Conservation (phyloP, 2,797 vertebrate species). For the Squalus acanthias region DNA sequence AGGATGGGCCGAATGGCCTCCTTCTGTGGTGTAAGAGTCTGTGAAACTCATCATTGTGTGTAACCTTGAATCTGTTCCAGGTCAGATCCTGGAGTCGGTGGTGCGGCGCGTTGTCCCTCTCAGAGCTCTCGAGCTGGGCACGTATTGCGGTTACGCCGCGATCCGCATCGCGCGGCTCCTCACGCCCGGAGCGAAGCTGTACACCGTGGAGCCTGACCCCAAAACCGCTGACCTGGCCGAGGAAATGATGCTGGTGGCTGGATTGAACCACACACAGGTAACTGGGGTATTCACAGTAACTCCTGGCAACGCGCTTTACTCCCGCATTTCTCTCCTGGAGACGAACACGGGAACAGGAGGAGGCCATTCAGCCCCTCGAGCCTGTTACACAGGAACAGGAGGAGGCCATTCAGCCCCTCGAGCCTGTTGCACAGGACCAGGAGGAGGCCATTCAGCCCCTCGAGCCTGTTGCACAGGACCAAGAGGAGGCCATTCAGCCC, state of each 20-base stretch:
- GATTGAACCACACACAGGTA: conserved; percentile 61
- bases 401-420: neutral
- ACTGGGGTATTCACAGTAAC: neutral
- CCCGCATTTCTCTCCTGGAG: neutral
- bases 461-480: neutral
- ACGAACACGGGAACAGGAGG: neutral
- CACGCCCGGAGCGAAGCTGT: conserved; percentile 51
- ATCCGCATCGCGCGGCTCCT: conserved; percentile 56
- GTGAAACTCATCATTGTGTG: neutral
- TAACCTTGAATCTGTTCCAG: conserved; percentile 41
- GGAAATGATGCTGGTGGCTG: conserved; percentile 60
- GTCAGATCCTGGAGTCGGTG: conserved; percentile 49
- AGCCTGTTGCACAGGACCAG: neutral
- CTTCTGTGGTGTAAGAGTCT: neutral
- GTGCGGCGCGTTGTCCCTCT: conserved; percentile 46
- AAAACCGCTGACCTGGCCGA: conserved; percentile 55
- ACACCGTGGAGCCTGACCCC: conserved; percentile 58
- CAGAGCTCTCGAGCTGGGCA: conserved; percentile 57
- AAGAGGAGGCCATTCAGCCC: too few species aligned
- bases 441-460: neutral
- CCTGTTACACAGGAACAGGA: too few species aligned
- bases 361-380: neutral
- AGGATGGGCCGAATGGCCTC: neutral
- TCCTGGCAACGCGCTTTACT: too few species aligned
- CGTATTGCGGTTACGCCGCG: conserved; percentile 58